Base-by-base conservation (phyloP, 2,797 vertebrate genomes). In the Characodon lateralis region DNA sequence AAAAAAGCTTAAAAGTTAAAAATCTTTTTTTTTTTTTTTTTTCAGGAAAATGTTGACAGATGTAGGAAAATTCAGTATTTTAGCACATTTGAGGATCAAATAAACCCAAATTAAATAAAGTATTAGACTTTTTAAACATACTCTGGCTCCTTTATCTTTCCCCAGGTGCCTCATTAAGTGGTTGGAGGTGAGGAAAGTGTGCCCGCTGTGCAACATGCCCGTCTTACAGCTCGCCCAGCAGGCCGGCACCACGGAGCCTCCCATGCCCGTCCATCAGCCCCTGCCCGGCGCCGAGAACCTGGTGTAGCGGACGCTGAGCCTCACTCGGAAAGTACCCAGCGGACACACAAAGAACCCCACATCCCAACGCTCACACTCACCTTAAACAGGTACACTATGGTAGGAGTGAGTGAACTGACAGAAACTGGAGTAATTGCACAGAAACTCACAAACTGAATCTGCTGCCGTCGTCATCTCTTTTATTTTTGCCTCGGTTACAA, bases 111-210 rank as follows among this genome's bases (percentile, higher is more conserved):
- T 8, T 56, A 56, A 9, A 56, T 59, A 13, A 26, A 43, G 24
- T 56, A 6, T 26, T 51, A 8, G 3, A 20, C 18, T 43, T 58
- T 78, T 50, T 56, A 46, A 56, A 63, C 7, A n/a, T 46, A 51
- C 12, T 3, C 1, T 0, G 55, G 18, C 13, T 63, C 28, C 6
- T 59, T 63, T 48, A 53, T 50, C 20, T 46, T n/a, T 63, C 48
- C 78, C 5, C 91, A 98, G 98, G 96, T 99, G 98, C 96, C 98
- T 99, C 95, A 99, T 99, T 91, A 99, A 99, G 89, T 99, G 98
- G 98, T 89, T 99, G 96, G 98, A 99, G 93, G 98, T 99, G 89
- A 97, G 98, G 76, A 99, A 99, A 92, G 98, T 99, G 73, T 99
- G 98, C 83, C 98, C 98, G 0, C 95, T 99, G 70, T 99, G 98